phyloP scores from a whole-genome alignment of 2,888 invertebrate genomes.

The Drosophila stalkeri region DNA sequence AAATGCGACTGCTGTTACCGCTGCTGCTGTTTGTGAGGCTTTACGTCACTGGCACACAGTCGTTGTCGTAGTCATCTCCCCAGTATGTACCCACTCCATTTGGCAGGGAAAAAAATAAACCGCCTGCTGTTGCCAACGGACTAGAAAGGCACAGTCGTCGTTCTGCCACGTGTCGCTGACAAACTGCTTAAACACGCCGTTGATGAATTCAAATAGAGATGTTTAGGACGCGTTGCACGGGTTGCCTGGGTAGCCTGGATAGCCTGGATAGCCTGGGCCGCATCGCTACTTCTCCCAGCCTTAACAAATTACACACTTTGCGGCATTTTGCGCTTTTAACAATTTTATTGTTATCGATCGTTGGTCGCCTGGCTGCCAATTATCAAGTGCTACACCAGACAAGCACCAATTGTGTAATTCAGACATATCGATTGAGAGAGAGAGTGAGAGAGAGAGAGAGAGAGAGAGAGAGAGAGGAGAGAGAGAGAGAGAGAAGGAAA shows the following conservation, averaged over 20 bases:
- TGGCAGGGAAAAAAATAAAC: constrained; percentile 29
- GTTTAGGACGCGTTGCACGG: constrained; percentile 24
- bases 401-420: constrained; percentile 50
- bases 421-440: constrained; percentile 17
- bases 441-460: not conserved
- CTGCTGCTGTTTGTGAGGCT: constrained; percentile 43
- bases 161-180: constrained; percentile 72
- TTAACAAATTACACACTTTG: constrained; percentile 77
- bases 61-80: not conserved
- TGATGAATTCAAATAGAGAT: constrained; percentile 74
- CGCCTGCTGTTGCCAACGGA: constrained; percentile 76
- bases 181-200: constrained; percentile 78
- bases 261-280: not conserved
- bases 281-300: constrained; percentile 12
- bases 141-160: constrained; percentile 72
- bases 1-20: constrained; percentile 10
- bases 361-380: constrained; percentile 76
- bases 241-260: constrained; percentile 15
- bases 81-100: constrained; percentile 29
- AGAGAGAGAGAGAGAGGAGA: not conserved
- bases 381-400: constrained; percentile 63
- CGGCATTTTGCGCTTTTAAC: constrained; percentile 80
- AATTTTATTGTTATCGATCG: constrained; percentile 79
- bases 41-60: constrained; percentile 60
- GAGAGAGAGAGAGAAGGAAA: not conserved